Evolutionary conservation across 2,888 invertebrate genomes (phyloP), one percentile per base, ranked within the genome.

Genomic region (Lathronympha strigana): DNA sequence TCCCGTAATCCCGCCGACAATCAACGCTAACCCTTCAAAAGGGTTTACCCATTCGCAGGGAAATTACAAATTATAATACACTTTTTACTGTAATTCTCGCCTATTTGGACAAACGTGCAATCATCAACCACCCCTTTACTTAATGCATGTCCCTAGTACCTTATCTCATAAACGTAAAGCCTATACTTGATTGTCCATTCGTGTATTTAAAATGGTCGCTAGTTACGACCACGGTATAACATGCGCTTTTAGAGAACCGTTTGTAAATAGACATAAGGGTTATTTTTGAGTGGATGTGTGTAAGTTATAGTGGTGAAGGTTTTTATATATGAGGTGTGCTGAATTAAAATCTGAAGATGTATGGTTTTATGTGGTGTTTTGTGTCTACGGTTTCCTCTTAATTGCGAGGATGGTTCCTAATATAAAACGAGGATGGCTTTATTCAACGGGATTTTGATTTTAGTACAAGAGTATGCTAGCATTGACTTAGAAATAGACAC

Each of bases 51-150:
- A 67, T 68, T 63, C 61, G 62, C 54, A 60, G 53, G 58, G 47
- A 54, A 67, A 69, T 69, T 71, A 69, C 58, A 66, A 69, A 71
- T 68, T 71, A 69, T 68, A 71, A 66, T 61, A 64, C 63, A 69
- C 45, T 71, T 69, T 69, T 68, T 69, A 62, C 66, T 55, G 67
- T 71, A 71, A 69, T 69, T 63, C 60, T 38, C 33, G 31, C 36
- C 64, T 50, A 54, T 66, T 63, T 54, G 54, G 50, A 45, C 68
- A 68, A 67, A 58, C 64, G 67, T 53, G 63, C 68, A 67, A 69
- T 66, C 68, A 21, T 23, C 13, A 5, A 4, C 45, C 11, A 23
- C 57, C 57, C 50, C 17, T 1, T 50, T 55, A n/a, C n/a, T 0
- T 11, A 9, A 25, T 47, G 28, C 47, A 13, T 11, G n/a, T 1